Percentiles rank a stretch among this genome's conserved stretches.
These are phyloP conservation scores for Drosophila affinis DNA, from an alignment of 2,888 invertebrate genomes.

Conservation along the genomic window DNA sequence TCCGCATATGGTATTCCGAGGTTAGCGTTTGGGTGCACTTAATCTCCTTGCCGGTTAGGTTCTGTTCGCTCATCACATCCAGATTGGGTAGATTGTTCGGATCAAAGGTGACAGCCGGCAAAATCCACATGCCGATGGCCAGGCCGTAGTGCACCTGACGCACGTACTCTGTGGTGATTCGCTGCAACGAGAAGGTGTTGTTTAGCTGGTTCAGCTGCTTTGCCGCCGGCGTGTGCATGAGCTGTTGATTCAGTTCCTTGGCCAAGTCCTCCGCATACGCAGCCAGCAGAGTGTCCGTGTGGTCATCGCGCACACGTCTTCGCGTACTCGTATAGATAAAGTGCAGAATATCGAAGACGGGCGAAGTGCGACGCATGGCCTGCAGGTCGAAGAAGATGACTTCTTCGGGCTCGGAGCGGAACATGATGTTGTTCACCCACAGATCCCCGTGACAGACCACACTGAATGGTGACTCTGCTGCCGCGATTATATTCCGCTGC, in stretches of 20 bases:
- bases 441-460: conserved; percentile 83
- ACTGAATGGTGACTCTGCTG: conserved; percentile 65
- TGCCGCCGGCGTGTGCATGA: conserved; percentile 51
- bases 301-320: conserved; percentile 73
- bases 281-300: conserved; percentile 74
- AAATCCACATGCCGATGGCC: conserved; percentile 81
- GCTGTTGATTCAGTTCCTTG: conserved; percentile 67
- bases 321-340: conserved; percentile 83
- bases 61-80: conserved; percentile 79
- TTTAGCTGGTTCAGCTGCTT: conserved; percentile 61
- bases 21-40: conserved; percentile 81
- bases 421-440: conserved; percentile 84
- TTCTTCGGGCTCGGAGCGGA: conserved; percentile 59
- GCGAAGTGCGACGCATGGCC: conserved; percentile 82
- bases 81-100: conserved; percentile 81
- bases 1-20: conserved; percentile 81
- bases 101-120: conserved; percentile 83
- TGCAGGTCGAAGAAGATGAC: conserved; percentile 83
- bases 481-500: conserved; percentile 65
- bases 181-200: conserved; percentile 71
- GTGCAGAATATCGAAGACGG: conserved; percentile 82
- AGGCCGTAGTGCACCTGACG: conserved; percentile 80
- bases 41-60: conserved; percentile 73
- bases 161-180: conserved; percentile 78
- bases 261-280: conserved; percentile 75